These are phyloP conservation scores for Mormyrus iriodes DNA, from an alignment of 2,113 vertebrate genomes.

Conservation along the genomic window DNA sequence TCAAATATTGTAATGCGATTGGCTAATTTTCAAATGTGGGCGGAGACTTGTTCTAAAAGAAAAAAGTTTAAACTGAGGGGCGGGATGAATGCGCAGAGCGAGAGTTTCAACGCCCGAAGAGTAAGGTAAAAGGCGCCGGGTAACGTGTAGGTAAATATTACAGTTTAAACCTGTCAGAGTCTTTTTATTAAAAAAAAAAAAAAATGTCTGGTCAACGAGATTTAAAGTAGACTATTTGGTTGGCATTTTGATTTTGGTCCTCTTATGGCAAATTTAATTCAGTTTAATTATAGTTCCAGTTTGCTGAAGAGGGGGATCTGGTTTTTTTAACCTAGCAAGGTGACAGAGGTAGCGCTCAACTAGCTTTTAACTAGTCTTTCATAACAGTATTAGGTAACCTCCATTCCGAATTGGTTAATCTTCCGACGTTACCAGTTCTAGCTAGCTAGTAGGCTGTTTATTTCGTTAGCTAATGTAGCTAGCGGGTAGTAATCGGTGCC, in stretches of 20 bases:
- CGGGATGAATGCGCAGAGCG: conserved; percentile 3
- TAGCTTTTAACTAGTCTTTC: neutral
- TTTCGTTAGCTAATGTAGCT: neutral
- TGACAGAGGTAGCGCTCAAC: neutral
- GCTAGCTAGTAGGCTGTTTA: neutral
- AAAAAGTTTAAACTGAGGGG: conserved; percentile 24
- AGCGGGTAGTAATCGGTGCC: neutral
- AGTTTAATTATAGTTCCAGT: neutral
- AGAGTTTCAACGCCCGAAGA: neutral
- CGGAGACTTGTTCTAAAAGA: neutral
- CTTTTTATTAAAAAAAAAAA: neutral
- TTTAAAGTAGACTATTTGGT: neutral
- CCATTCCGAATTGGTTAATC: neutral
- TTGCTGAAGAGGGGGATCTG: neutral
- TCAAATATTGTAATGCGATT: conserved; percentile 45
- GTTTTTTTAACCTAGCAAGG: neutral
- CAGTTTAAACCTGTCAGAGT: neutral
- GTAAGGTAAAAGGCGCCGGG: neutral
- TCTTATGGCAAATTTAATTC: neutral
- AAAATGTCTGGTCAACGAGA: neutral
- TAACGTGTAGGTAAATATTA: neutral
- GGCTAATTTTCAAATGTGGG: conserved; percentile 21
- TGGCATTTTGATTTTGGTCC: neutral
- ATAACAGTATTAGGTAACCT: neutral
- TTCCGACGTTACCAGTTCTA: neutral